Base-by-base conservation (phyloP, 2,113 vertebrate species). In the Bos indicus region DNA sequence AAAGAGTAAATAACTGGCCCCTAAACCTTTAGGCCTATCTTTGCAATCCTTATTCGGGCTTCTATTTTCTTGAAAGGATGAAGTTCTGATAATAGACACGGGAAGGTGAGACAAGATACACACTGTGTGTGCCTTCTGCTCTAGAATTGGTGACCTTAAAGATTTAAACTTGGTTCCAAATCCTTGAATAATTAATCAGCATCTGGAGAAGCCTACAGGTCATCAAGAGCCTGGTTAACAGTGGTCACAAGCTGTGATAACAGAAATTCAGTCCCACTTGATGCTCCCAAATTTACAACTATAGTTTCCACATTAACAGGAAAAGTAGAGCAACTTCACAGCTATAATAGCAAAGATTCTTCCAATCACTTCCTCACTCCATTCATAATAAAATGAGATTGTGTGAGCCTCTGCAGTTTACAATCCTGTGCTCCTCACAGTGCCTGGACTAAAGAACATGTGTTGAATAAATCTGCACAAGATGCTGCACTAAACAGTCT, bases 121-220 rank as follows among this genome's bases (percentile, higher is more conserved):
- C 0, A 0, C 23, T 6, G 2, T 9, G 5, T 0, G 6, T 11
- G 40, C 19, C 2, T 4, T n/a, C 19, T 15, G 14, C 46, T n/a
- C 1, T 30, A 54, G 77, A n/a, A 83, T 86, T 10, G 83, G 57
- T 2, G 1, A 64, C 51, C 74, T 59, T 9, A 6, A 36, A 81
- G 56, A 30, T 40, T 48, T 19, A 85, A 67, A 74, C 16, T 6
- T 3, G 4, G 25, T 54, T 85, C 54, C 64, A 81, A 95, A 78
- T 51, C 54, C 21, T 25, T 59, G 46, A 60, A 54, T 51, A 40
- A 40, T 3, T 40, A 87, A 23, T 48, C 40, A 40, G 40, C 0
- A 23, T 7, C 3, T 51, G 25, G 64, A 78, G 17, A 81, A 43
- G 80, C 9, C 15, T 1, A 36, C 0, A 52, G 7, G 57, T 60